Percentiles rank a stretch among this genome's conserved stretches.
Conservation (phyloP, 2,888 invertebrate genomes). For the Rhogogaster chlorosoma region DNA sequence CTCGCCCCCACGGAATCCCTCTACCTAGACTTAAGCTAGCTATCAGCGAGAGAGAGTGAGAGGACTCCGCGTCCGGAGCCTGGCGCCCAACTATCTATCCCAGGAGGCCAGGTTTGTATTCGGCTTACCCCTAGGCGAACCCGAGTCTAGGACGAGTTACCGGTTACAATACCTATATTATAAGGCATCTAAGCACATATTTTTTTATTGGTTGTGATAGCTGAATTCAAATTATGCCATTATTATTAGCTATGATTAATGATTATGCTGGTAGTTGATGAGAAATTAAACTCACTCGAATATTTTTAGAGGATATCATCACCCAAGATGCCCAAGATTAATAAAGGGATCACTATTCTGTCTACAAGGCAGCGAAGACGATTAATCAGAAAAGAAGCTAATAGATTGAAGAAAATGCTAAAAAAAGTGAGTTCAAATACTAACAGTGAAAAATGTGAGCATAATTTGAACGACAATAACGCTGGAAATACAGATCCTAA, state of each 20-base stretch:
- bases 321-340: constrained; percentile 6
- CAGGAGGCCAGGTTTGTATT: too few relatives aligned
- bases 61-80: too few relatives aligned
- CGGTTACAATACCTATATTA: too few relatives aligned
- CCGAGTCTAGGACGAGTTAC: too few relatives aligned
- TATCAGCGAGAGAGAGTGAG: too few relatives aligned
- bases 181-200: too few relatives aligned
- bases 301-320: neutral
- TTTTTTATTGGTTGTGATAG: too few relatives aligned
- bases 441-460: constrained; percentile 29
- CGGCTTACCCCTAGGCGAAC: too few relatives aligned
- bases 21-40: too few relatives aligned
- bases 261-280: constrained; percentile 6
- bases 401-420: neutral
- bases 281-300: neutral
- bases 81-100: too few relatives aligned
- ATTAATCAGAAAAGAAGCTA: constrained; percentile 20
- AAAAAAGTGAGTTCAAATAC: constrained; percentile 10
- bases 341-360: neutral
- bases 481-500: constrained; percentile 23
- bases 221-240: too few relatives aligned
- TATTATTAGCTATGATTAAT: neutral
- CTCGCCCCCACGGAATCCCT: too few relatives aligned
- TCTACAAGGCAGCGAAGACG: constrained; percentile 35
- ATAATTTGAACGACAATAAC: constrained; percentile 32